A percentile compares a stretch with the other conserved stretches of the same genome.
These are phyloP conservation scores for Callyntrura guangdongensis DNA, from an alignment of 2,888 invertebrate species.

Conservation along the genomic window DNA sequence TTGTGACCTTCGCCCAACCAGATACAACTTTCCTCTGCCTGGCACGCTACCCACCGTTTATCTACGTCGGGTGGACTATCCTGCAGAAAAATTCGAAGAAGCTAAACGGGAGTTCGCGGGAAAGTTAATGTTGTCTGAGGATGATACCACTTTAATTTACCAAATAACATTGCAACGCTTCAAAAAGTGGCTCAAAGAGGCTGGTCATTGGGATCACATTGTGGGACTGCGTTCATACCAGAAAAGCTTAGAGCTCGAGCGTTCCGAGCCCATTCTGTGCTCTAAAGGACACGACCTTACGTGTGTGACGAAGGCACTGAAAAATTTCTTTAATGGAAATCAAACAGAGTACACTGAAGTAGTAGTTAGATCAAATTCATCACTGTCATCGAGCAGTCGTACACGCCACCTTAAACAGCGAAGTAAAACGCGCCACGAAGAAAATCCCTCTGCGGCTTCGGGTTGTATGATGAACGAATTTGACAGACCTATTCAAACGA, in stretches of 20 bases:
- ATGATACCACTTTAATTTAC: conserved; percentile 53
- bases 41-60: conserved; percentile 38
- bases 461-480: no score
- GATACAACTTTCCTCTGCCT: background rate
- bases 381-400: background rate
- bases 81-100: background rate
- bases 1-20: background rate
- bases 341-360: background rate
- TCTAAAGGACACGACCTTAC: conserved; percentile 61
- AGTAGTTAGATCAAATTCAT: background rate
- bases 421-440: background rate
- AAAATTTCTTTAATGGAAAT: conserved; percentile 47
- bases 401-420: background rate
- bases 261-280: conserved; percentile 9
- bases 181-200: conserved; percentile 74
- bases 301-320: conserved; percentile 40
- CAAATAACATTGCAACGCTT: conserved; percentile 64
- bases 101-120: conserved; percentile 20
- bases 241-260: conserved; percentile 56
- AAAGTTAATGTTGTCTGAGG: conserved; percentile 7
- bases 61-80: conserved; percentile 25
- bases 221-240: conserved; percentile 71
- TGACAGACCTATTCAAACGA: no score
- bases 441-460: no score
- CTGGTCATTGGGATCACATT: conserved; percentile 58